A percentile compares a stretch with the other conserved stretches of the same genome.
These are phyloP conservation scores for Apamea monoglypha DNA, from an alignment of 2,888 invertebrate species.

Conservation along the genomic window DNA sequence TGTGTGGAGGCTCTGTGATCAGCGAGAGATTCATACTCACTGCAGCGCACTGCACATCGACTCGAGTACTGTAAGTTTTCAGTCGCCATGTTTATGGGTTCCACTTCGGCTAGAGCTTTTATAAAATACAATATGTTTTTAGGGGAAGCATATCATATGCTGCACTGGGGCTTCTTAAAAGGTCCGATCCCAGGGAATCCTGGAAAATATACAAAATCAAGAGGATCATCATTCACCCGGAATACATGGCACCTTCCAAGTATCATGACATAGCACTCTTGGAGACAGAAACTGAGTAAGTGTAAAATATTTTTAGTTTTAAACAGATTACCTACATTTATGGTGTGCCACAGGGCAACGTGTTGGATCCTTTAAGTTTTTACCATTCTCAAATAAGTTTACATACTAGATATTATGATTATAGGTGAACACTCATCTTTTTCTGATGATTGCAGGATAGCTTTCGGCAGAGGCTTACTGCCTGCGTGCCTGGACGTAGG, in stretches of 20 bases:
- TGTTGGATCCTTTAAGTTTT: neutral
- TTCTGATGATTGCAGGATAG: slow-evolving; percentile 49
- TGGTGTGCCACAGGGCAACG: slow-evolving; percentile 8
- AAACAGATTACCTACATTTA: neutral
- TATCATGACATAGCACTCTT: slow-evolving; percentile 78
- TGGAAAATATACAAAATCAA: slow-evolving; percentile 58
- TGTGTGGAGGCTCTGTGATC: slow-evolving; percentile 76
- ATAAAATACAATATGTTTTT: slow-evolving; percentile 19
- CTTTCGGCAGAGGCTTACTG: slow-evolving; percentile 49
- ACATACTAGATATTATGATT: neutral
- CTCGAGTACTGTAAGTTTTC: slow-evolving; percentile 67
- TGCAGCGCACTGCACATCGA: slow-evolving; percentile 76
- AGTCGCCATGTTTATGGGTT: neutral
- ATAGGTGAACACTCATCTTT: neutral
- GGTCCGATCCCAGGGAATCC: slow-evolving; percentile 51
- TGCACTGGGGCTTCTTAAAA: slow-evolving; percentile 54
- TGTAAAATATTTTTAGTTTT: neutral
- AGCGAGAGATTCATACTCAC: slow-evolving; percentile 78
- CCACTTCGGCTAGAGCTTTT: neutral
- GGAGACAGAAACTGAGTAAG: slow-evolving; percentile 65
- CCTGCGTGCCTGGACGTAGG: slow-evolving; percentile 53
- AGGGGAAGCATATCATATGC: slow-evolving; percentile 62
- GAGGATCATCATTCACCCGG: slow-evolving; percentile 67
- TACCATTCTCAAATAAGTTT: neutral
- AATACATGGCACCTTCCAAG: slow-evolving; percentile 69